phyloP scores from a whole-genome alignment of 2,113 vertebrate species.

The Ranitomeya imitator region DNA sequence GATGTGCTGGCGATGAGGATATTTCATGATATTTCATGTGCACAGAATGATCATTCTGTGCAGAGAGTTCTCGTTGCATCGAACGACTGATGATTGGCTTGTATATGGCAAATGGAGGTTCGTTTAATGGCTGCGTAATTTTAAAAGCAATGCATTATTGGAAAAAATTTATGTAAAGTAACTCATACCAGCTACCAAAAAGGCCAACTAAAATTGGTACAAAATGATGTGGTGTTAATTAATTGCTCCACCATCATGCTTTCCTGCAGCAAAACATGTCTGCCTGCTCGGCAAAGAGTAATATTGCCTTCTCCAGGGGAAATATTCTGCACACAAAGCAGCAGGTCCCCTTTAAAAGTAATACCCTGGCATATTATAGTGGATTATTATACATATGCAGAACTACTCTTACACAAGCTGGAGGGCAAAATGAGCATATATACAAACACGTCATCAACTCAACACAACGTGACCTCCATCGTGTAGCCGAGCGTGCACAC shows the following conservation, averaged over 20 bases:
- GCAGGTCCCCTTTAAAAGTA: neutral
- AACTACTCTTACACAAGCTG: neutral
- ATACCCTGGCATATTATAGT: neutral
- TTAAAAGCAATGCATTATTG: no score
- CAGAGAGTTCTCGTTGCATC: no score
- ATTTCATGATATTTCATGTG: no score
- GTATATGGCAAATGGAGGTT: no score
- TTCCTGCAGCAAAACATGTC: neutral
- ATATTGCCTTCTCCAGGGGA: neutral
- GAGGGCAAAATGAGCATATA: neutral
- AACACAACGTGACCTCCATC: neutral
- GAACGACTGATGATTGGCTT: no score
- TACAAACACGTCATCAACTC: neutral
- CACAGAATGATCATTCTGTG: no score
- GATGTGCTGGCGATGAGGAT: no score
- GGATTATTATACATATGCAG: neutral
- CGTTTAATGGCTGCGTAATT: no score
- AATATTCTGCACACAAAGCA: neutral
- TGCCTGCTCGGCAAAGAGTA: neutral
- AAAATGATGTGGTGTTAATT: neutral
- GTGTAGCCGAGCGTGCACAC: neutral
- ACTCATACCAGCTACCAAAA: no score
- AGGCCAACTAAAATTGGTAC: no score
- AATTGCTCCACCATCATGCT: no score
- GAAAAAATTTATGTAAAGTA: no score